Evolutionary conservation across 2,888 invertebrate species (phyloP).

Genomic region (Diarsia dahlii): DNA sequence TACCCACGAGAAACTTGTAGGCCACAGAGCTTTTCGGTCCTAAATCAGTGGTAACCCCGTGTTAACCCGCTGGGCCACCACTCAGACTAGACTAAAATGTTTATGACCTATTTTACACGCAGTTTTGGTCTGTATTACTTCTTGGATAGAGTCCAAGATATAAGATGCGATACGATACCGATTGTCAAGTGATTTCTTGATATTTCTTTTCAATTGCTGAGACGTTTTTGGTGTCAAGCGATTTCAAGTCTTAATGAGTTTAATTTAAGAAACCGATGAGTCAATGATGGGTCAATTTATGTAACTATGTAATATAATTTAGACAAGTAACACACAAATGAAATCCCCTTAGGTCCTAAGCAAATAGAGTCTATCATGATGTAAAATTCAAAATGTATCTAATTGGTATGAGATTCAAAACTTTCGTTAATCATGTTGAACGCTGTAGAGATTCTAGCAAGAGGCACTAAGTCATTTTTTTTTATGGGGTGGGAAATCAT

Average conservation of each 20-base stretch:
- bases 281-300: too few relatives aligned
- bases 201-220: not conserved
- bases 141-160: conserved; percentile 35
- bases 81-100: not conserved
- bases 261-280: not conserved
- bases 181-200: not conserved
- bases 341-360: too few relatives aligned
- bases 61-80: not conserved
- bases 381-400: too few relatives aligned
- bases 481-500: too few relatives aligned
- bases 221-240: not conserved
- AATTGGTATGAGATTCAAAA: too few relatives aligned
- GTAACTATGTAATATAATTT: too few relatives aligned
- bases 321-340: too few relatives aligned
- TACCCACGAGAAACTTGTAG: not conserved
- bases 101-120: conserved; percentile 5
- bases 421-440: too few relatives aligned
- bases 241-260: not conserved
- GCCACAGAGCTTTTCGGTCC: not conserved
- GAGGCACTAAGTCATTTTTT: too few relatives aligned
- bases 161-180: conserved; percentile 18
- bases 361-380: too few relatives aligned
- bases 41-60: not conserved
- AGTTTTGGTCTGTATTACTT: not conserved
- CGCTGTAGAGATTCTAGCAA: too few relatives aligned